Base-by-base conservation (phyloP, 2,888 invertebrate genomes). In the Drosophila barbarae region DNA sequence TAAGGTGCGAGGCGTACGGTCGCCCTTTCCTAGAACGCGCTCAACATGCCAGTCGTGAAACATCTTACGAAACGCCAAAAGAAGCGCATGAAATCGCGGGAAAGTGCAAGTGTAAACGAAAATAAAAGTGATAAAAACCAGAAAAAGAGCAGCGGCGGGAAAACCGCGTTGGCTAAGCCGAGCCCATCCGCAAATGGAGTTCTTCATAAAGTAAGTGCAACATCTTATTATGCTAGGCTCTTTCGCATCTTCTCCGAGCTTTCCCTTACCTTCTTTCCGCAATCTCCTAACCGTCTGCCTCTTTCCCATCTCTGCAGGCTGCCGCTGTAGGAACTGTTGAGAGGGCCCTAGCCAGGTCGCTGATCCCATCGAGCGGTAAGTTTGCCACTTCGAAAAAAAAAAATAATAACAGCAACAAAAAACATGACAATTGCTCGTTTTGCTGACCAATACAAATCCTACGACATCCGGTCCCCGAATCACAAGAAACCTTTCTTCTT, bases 1-100 rank as follows among this genome's bases (percentile, higher is more conserved):
- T 5, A 5, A 3, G 18, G 18, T 5, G 46, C 13, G 3, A 30
- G 13, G 8, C 8, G 13, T 18, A 0, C 30, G 18, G 15, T 8
- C 15, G 12, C 4, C 6, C 36, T 28, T 15, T 32, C 8, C 28
- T 2, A 3, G 8, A 3, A 18, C 10, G 8, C 5, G 5, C 2
- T 23, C 13, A 32, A 9, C 13, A 51, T 23, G 30, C 47, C 15
- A 5, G 5, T 18, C 8, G n/a, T 36, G 2, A 55, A 55, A n/a
- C 28, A 36, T 6, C 2, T 28, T 1, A 54, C 55, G n/a, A 55
- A 36, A 21, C 55, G 55, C 4, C 55, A 55, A n/a, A 30, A 32
- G 12, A 23, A 50, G 12, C 30, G 9, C 3, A 30, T 46, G 30
- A 21, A 30, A 18, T 18, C 46, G 1, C 21, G 8, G 8, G 23